Base-by-base conservation (phyloP, 2,888 invertebrate genomes). In the Pandemis heparana region DNA sequence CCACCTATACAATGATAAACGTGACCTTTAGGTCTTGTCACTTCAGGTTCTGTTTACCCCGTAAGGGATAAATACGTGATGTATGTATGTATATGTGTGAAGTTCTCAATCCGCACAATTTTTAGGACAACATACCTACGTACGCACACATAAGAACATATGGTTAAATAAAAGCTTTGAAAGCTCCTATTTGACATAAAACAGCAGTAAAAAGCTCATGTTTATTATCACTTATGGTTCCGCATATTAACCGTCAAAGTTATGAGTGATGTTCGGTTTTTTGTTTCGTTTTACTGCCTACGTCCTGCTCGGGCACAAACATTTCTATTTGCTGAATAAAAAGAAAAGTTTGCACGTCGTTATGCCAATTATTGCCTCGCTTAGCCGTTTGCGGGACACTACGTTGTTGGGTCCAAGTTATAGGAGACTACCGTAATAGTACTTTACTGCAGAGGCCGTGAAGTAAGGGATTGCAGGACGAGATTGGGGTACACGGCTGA, bases 361-460 rank as follows among this genome's bases (percentile, higher is more conserved):
- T 38, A 38, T 60, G 8, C 10, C 60, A 60, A 32, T 60, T 60
- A 60, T 60, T 60, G 6, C 60, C 10, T 38, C 18, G 60, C 60
- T 60, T 38, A 60, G 60, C 60, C n/a, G 59, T 59, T 59, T 38
- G 38, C 60, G n/a, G 38, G 38, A 60, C 38, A n/a, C 23, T 56
- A 10, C 23, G 23, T 5, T 9, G 23, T 23, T 4, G 3, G 23
- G 56, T 23, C 23, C 10, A 56, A 23, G 56, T 23, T 12, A 56
- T 56, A 56, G n/a, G 56, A 23, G 10, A 23, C 12, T 23, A 12
- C 9, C 16, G n/a, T n/a, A n/a, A n/a, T n/a, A n/a, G n/a, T n/a
- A n/a, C n/a, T n/a, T n/a, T n/a, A n/a, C n/a, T n/a, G n/a, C n/a
- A n/a, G n/a, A n/a, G n/a, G n/a, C n/a, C n/a, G n/a, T n/a, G n/a